phyloP scores from a whole-genome alignment of 2,888 invertebrate species.

The Phaonia tiefii region DNA sequence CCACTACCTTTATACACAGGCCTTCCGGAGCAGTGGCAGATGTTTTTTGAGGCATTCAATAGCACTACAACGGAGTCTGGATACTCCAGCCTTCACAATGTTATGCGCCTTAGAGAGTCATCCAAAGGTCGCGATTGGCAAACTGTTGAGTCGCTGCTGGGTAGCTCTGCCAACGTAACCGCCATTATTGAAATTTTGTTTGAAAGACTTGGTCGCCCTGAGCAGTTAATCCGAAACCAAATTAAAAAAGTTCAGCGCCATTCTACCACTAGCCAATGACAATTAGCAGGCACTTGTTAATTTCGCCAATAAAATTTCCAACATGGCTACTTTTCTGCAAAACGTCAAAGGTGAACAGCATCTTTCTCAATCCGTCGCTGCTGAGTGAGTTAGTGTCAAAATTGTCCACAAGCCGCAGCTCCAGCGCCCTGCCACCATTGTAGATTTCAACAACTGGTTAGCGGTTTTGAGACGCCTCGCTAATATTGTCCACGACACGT shows the following conservation, averaged over 20 bases:
- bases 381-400: too few relatives aligned
- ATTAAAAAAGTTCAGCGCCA: neutral
- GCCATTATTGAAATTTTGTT: slow-evolving; percentile 37
- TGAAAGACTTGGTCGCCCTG: too few relatives aligned
- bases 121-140: slow-evolving; percentile 32
- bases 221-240: slow-evolving; percentile 7
- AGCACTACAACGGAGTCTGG: slow-evolving; percentile 44
- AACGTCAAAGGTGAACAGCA: too few relatives aligned
- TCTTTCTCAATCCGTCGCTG: slow-evolving; percentile 58
- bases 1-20: slow-evolving; percentile 43
- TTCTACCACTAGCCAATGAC: neutral
- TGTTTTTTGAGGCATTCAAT: too few relatives aligned
- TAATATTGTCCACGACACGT: slow-evolving; percentile 27
- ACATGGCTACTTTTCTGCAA: too few relatives aligned
- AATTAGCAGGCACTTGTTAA: too few relatives aligned
- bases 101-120: slow-evolving; percentile 48
- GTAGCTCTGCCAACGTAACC: slow-evolving; percentile 32
- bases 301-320: too few relatives aligned
- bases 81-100: slow-evolving; percentile 37
- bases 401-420: slow-evolving; percentile 27
- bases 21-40: slow-evolving; percentile 44
- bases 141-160: slow-evolving; percentile 43
- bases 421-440: slow-evolving; percentile 32
- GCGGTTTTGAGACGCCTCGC: slow-evolving; percentile 29
- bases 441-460: slow-evolving; percentile 44